Percentiles rank a stretch among this genome's conserved stretches.
phyloP scores from a whole-genome alignment of 2,888 invertebrate genomes.

The Ichneumoninae sp. region DNA sequence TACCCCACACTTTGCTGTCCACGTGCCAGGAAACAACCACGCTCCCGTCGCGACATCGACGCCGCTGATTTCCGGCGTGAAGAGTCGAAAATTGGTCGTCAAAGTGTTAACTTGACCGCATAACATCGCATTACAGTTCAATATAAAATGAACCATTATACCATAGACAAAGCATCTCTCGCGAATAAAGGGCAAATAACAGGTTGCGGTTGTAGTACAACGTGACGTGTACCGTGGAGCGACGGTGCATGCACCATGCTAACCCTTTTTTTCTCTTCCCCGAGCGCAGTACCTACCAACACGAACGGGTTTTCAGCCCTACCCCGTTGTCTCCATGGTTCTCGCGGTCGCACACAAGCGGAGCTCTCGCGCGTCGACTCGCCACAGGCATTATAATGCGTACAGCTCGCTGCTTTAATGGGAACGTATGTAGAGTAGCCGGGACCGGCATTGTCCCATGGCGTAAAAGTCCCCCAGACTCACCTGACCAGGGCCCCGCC shows the following conservation, averaged over 20 bases:
- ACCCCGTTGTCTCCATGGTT: conserved; percentile 58
- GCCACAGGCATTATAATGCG: conserved; percentile 77
- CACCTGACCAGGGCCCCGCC: conserved; percentile 73
- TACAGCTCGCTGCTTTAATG: conserved; percentile 80
- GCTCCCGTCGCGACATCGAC: neutral
- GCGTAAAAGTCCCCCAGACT: conserved; percentile 74
- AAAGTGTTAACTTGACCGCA: conserved; percentile 10
- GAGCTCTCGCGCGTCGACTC: conserved; percentile 54
- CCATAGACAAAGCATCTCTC: conserved; percentile 42
- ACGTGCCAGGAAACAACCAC: neutral
- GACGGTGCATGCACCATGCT: conserved; percentile 40
- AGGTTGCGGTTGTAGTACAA: conserved; percentile 59
- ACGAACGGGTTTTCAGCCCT: conserved; percentile 46
- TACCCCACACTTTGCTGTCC: neutral
- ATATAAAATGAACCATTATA: conserved; percentile 42
- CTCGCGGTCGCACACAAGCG: conserved; percentile 58
- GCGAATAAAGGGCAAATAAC: conserved; percentile 51
- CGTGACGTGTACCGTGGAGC: conserved; percentile 23
- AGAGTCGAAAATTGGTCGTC: neutral
- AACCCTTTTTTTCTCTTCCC: conserved; percentile 46
- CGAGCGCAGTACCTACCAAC: conserved; percentile 1
- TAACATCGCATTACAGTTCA: conserved; percentile 5
- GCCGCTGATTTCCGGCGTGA: neutral
- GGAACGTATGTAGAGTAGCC: conserved; percentile 81
- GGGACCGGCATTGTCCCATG: conserved; percentile 76